Base-by-base conservation (phyloP, 2,113 vertebrate genomes). In the Apteryx mantelli region DNA sequence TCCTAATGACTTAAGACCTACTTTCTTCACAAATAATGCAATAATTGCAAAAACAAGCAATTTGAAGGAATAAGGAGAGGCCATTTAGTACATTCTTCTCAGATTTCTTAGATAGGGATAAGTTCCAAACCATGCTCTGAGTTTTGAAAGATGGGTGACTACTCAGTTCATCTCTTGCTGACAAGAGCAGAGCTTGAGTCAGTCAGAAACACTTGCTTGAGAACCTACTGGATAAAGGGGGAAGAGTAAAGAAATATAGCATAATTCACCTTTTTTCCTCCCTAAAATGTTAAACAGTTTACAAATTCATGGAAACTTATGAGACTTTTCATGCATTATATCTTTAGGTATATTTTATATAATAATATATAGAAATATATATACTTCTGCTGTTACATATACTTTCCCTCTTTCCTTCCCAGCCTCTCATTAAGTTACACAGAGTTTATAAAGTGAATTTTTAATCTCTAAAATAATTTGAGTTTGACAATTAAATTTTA, bases 171-270 rank as follows among this genome's bases (percentile, higher is more conserved):
- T 14, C 4, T 42, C 14, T 58, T 66, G 38, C 15, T 52, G 16
- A 5, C n/a, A 61, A 26, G 5, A 48, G 19, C 61, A 46, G 11
- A 86, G 36, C 38, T 53, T 36, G 61, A 56, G 5, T 63, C 50
- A 75, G 6, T 5, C 61, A 7, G 17, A 15, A 42, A 22, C 48
- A 53, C 48, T 58, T 71, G 5, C 11, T 42, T 65, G 13, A 78
- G 13, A 74, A 36, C 3, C 1, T 24, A 46, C 1, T 11, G 21
- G 26, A 18, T 60, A 25, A 78, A 25, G 8, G 1, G 4, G 5
- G 11, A 48, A 63, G 19, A 65, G 46, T 11, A 75, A 13, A 58
- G 19, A 77, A 79, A 53, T 5, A 52, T 4, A 12, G 5, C 4
- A 20, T 18, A 30, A 2, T 20, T 53, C 26, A n/a, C 2, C 0